A percentile compares a stretch with the other conserved stretches of the same genome.
These are phyloP conservation scores for Hypomecis atomaria DNA, from an alignment of 2,888 invertebrate genomes.

Conservation along the genomic window DNA sequence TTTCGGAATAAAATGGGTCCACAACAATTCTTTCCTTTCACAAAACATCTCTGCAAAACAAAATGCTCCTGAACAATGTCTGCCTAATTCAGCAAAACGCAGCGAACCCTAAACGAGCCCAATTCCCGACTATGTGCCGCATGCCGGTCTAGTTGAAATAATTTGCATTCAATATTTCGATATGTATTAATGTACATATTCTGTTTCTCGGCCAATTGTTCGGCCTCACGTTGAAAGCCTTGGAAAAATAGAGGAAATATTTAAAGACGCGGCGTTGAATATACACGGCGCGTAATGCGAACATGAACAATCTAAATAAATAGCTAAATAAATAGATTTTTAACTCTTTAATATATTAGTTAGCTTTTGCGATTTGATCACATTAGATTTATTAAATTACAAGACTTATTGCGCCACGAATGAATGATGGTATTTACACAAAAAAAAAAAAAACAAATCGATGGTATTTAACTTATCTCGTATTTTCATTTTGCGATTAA, in stretches of 20 bases:
- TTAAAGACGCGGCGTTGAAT: no score
- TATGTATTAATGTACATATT: slow-evolving; percentile 46
- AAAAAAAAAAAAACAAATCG: no score
- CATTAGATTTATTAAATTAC: no score
- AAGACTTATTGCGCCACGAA: no score
- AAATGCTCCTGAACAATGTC: slow-evolving; percentile 19
- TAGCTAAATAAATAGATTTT: no score
- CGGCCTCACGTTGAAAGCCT: slow-evolving; percentile 41
- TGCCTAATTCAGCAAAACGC: slow-evolving; percentile 31
- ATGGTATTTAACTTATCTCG: no score
- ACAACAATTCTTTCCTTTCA: slow-evolving; percentile 16
- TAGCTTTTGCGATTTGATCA: no score
- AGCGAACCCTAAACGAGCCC: slow-evolving; percentile 29
- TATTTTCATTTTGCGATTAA: no score
- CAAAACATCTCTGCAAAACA: slow-evolving; percentile 17
- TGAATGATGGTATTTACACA: no score
- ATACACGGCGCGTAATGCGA: no score
- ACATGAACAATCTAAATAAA: no score
- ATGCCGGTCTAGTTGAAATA: slow-evolving; percentile 43
- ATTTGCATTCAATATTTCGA: slow-evolving; percentile 51
- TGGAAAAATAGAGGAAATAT: neutral
- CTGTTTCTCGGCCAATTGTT: slow-evolving; percentile 48
- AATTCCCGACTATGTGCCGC: slow-evolving; percentile 26
- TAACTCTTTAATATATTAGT: no score
- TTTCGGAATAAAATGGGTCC: slow-evolving; percentile 4